Evolutionary conservation across 2,888 invertebrate species (phyloP).

Genomic region (Andricus curvator): DNA sequence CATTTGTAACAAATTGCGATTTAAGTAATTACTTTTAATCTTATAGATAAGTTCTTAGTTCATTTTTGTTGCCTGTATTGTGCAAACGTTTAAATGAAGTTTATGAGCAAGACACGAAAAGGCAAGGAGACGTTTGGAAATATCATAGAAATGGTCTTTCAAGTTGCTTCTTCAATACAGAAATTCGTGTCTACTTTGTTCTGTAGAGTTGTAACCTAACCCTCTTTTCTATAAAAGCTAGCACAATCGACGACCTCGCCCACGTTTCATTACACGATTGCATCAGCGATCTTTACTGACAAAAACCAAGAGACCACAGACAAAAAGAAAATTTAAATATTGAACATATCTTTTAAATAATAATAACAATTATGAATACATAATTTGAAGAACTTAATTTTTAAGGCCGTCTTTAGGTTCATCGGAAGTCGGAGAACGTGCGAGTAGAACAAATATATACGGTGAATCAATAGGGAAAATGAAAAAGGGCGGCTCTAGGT

Average conservation of each 20-base stretch:
- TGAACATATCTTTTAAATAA: not conserved
- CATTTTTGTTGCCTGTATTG: not conserved
- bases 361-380: not conserved
- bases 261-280: conserved; percentile 25
- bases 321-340: conserved; percentile 38
- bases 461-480: too few relatives aligned
- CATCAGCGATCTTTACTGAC: not conserved
- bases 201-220: not conserved
- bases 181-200: not conserved
- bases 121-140: not conserved
- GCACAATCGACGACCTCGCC: conserved; percentile 26
- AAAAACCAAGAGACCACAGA: not conserved
- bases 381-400: too few relatives aligned
- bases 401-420: too few relatives aligned
- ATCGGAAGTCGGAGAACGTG: too few relatives aligned
- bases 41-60: not conserved
- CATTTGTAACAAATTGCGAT: not conserved
- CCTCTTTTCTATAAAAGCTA: not conserved
- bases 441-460: too few relatives aligned
- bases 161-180: not conserved
- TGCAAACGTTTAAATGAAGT: not conserved
- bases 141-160: not conserved
- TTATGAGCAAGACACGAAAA: not conserved
- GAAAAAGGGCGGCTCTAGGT: too few relatives aligned
- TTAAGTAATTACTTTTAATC: not conserved